A percentile compares a stretch with the other conserved stretches of the same genome.
Conservation (phyloP, 2,888 invertebrate species). For the Drosophila monieri region DNA sequence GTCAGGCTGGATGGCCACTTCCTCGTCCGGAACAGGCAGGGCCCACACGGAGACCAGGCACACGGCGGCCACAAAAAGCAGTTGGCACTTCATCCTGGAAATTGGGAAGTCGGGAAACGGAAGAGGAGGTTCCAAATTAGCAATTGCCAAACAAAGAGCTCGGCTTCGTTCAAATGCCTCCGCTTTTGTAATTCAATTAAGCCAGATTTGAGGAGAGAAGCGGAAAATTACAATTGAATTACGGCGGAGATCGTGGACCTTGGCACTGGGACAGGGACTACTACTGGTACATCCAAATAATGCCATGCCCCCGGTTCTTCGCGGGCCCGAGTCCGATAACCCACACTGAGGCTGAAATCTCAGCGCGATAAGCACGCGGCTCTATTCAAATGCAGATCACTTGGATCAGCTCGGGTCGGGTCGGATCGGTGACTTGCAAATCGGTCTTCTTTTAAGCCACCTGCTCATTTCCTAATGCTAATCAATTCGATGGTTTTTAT, state of each 20-base stretch:
- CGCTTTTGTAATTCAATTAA: constrained; percentile 53
- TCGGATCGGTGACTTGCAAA: constrained; percentile 29
- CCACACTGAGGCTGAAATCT: background rate
- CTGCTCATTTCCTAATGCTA: constrained; percentile 38
- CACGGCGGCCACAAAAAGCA: constrained; percentile 76
- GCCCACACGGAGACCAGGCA: constrained; percentile 73
- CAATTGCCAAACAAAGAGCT: constrained; percentile 1
- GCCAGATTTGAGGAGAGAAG: constrained; percentile 31
- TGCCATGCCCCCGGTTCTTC: background rate
- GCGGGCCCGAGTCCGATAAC: background rate
- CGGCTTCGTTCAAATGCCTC: background rate
- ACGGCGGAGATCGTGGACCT: constrained; percentile 29
- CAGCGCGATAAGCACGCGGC: background rate
- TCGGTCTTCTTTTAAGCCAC: constrained; percentile 6
- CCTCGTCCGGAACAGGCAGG: constrained; percentile 82
- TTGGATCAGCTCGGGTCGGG: background rate
- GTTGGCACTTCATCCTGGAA: constrained; percentile 78
- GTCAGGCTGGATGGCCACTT: constrained; percentile 64
- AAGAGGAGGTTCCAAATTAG: background rate
- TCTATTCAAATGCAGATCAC: constrained; percentile 19
- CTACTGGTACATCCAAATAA: background rate
- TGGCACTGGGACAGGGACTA: constrained; percentile 1
- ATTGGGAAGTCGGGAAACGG: constrained; percentile 4
- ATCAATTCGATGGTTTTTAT: constrained; percentile 21
- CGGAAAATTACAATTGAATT: constrained; percentile 60